Conservation (phyloP, 1,140 invertebrate species). For the Dendroctonus valens region DNA sequence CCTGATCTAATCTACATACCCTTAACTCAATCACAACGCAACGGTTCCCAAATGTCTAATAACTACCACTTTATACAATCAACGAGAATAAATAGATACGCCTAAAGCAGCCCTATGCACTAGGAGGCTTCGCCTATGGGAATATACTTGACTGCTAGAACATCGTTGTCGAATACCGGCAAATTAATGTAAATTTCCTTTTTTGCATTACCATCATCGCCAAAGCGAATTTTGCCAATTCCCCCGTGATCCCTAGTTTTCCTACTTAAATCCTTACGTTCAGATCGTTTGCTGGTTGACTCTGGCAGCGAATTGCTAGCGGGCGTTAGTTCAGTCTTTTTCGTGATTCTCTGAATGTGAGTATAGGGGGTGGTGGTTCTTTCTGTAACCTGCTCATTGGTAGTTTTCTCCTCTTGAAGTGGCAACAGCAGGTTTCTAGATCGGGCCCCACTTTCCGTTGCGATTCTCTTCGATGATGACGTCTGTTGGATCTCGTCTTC, state of each 20-base stretch:
- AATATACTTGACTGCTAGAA: conserved; percentile 45
- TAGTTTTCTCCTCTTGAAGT: neutral
- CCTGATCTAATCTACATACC: no score
- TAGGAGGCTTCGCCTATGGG: conserved; percentile 31
- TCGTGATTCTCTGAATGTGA: conserved; percentile 45
- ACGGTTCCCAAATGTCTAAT: no score
- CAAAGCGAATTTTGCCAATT: conserved; percentile 19
- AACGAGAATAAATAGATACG: no score
- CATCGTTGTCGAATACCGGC: conserved; percentile 45
- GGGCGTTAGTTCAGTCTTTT: conserved; percentile 23
- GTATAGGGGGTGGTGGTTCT: conserved; percentile 38
- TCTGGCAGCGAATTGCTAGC: neutral
- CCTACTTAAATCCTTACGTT: conserved; percentile 32
- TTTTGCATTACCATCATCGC: conserved; percentile 21
- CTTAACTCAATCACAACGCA: no score
- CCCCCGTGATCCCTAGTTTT: conserved; percentile 30
- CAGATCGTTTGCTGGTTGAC: conserved; percentile 6
- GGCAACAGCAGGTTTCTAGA: neutral
- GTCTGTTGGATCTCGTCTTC: conserved; percentile 2
- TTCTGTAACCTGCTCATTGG: neutral
- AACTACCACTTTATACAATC: no score
- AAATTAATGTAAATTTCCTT: conserved; percentile 46
- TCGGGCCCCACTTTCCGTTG: neutral
- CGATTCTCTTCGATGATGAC: conserved; percentile 6
- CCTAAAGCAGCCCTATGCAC: no score